Evolutionary conservation across 1,140 invertebrate species (phyloP).

Genomic region (Oscheius sp.): DNA sequence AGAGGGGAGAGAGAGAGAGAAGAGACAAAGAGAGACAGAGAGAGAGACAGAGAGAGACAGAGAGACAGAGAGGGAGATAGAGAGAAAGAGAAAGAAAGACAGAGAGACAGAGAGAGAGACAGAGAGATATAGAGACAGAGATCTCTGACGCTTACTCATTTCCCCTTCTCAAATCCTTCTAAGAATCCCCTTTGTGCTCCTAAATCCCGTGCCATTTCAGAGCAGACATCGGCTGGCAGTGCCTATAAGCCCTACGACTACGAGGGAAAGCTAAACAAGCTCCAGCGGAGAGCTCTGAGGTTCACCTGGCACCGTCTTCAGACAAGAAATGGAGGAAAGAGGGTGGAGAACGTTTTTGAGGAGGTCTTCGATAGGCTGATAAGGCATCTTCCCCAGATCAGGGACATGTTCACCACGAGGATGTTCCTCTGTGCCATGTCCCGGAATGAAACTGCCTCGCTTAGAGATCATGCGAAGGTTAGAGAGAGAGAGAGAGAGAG

Average conservation of each 20-base stretch:
- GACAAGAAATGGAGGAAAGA: conserved; percentile 58
- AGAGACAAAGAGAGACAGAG: too few species aligned
- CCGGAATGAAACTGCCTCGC: conserved; percentile 44
- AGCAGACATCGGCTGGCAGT: neutral
- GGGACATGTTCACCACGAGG: conserved; percentile 59
- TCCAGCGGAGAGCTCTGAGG: conserved; percentile 56
- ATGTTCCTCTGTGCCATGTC: conserved; percentile 59
- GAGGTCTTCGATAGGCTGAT: conserved; percentile 51
- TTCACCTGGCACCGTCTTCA: conserved; percentile 61
- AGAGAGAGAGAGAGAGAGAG: too few species aligned
- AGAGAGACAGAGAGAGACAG: too few species aligned
- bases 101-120: too few species aligned
- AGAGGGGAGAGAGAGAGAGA: too few species aligned
- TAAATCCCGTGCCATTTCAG: neutral
- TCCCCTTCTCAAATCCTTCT: too few species aligned
- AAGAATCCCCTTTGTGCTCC: neutral
- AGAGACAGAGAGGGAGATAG: too few species aligned
- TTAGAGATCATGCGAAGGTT: conserved; percentile 53
- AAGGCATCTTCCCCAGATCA: conserved; percentile 48
- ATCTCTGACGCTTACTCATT: too few species aligned
- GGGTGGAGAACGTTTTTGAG: conserved; percentile 60
- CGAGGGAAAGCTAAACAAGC: conserved; percentile 54
- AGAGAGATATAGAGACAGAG: too few species aligned
- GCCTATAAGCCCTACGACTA: conserved; percentile 54
- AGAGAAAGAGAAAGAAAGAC: too few species aligned